Base-by-base conservation (phyloP, 2,113 vertebrate genomes). In the Phalacrocorax carbo region DNA sequence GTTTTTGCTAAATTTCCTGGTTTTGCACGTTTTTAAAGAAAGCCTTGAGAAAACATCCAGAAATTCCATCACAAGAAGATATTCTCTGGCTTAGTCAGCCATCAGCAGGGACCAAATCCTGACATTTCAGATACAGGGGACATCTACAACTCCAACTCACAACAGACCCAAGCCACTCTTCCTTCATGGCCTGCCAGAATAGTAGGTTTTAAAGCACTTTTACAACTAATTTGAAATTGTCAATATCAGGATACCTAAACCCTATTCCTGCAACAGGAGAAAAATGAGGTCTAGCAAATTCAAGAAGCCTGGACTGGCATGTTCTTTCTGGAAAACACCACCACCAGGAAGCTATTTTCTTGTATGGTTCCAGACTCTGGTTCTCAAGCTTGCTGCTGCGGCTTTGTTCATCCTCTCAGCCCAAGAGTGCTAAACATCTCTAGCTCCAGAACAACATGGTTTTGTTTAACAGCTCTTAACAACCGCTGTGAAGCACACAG, bases 371-470 rank as follows among this genome's bases (percentile, higher is more conserved):
- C 15, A 78, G 62, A 38, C 30, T 57, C 32, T 7, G 38, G 13
- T 58, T 70, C 57, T 27, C 26, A 5, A 52, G 29, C 38, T 69
- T 14, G n/a, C 51, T 30, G 13, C 66, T 80, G 38, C 51, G 34
- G 46, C 29, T 70, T 38, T 46, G 15, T 25, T 65, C 55, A 54
- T 26, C n/a, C 13, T 54, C 79, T 40, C 34, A 34, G 21, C 19
- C 21, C 2, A 1, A 57, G 19, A 6, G 14, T 0, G 1, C 19
- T 13, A 15, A 42, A 38, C 5, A 57, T 9, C 22, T 32, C 66
- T 6, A 68, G 25, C 36, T 86, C 38, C 26, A 34, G 48, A 82
- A 29, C 44, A 86, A 42, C 9, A 36, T 1, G 4, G 8, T 17
- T 68, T 34, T 40, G 27, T 30, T 82, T n/a, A 57, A 51, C n/a